Evolutionary conservation across 1,140 invertebrate genomes (phyloP).

Genomic region (Aphelenchoides fujianensis): DNA sequence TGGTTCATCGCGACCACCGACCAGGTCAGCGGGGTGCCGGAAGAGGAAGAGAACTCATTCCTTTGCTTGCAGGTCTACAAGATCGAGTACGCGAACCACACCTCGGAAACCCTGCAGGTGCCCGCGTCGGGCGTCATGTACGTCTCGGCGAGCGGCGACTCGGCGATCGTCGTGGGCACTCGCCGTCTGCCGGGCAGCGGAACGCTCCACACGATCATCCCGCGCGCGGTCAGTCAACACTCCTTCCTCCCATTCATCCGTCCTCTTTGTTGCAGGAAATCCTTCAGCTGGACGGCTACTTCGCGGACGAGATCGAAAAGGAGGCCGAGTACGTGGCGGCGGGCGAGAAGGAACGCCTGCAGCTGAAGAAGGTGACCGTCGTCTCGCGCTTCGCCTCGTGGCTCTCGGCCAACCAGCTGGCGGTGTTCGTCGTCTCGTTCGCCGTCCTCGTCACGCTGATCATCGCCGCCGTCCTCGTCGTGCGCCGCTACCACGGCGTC

Average conservation of each 20-base stretch:
- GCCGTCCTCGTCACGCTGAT: neutral
- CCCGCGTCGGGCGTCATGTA: neutral
- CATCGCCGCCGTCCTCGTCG: neutral
- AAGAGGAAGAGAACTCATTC: neutral
- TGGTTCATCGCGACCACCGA: neutral
- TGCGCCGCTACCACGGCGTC: neutral
- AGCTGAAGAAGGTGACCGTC: neutral
- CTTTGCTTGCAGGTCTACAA: neutral
- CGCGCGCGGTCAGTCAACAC: neutral
- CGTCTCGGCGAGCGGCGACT: neutral
- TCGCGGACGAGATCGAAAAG: neutral
- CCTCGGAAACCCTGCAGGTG: neutral
- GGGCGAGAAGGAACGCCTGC: neutral
- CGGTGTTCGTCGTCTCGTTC: neutral
- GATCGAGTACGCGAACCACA: neutral
- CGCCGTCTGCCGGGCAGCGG: neutral
- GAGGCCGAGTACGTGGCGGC: neutral
- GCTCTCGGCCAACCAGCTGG: neutral
- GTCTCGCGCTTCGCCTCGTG: neutral
- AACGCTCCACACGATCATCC: neutral
- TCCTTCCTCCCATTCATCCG: neutral
- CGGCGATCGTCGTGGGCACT: neutral
- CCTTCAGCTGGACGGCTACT: neutral
- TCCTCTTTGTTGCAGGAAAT: neutral
- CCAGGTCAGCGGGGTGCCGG: neutral